These are phyloP conservation scores for Sylvilagus bachmani DNA, from an alignment of 2,113 vertebrate species.

Conservation along the genomic window DNA sequence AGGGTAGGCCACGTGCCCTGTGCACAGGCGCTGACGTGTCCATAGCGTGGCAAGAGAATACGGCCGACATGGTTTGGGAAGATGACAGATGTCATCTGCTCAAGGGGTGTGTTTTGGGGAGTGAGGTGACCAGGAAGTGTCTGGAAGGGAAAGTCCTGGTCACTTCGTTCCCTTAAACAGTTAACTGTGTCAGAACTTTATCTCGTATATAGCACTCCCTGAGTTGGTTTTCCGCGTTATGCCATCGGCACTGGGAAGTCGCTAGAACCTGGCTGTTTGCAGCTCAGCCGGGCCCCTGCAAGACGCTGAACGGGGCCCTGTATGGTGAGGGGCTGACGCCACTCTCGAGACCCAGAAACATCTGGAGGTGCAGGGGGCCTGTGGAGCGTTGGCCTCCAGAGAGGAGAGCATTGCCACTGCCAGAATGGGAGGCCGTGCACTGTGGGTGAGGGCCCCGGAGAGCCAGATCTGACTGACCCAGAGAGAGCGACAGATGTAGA, in stretches of 20 bases:
- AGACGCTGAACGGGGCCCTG: background rate
- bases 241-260: background rate
- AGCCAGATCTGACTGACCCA: background rate
- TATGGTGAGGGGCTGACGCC: background rate
- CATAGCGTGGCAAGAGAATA: too few species aligned
- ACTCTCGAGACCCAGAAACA: background rate
- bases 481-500: background rate
- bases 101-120: background rate
- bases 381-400: too few species aligned
- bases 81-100: background rate
- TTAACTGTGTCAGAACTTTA: background rate
- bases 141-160: background rate
- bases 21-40: too few species aligned
- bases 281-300: background rate
- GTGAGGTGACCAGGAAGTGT: background rate
- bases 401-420: background rate
- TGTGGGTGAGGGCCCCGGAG: background rate
- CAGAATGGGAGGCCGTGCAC: background rate
- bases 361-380: background rate
- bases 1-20: too few species aligned
- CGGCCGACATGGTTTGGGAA: background rate
- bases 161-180: background rate
- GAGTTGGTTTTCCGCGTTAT: background rate
- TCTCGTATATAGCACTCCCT: background rate
- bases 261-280: background rate